Conservation (phyloP, 1,140 invertebrate species). For the Hestina assimilis region DNA sequence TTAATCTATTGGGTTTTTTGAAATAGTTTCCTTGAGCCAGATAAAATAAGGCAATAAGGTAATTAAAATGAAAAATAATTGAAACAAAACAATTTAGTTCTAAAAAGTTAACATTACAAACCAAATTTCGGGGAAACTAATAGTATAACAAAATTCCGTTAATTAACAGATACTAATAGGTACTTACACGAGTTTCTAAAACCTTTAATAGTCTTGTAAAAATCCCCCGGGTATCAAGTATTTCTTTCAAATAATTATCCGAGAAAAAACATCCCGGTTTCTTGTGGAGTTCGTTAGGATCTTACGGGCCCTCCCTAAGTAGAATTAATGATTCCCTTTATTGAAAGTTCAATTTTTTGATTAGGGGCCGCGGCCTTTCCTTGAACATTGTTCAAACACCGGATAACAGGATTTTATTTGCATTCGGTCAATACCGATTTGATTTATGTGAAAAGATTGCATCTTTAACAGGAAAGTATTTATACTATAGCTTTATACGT, state of each 20-base stretch:
- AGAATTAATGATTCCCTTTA: constrained; percentile 77
- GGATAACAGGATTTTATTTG: constrained; percentile 73
- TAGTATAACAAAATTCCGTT: no score
- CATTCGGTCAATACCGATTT: constrained; percentile 64
- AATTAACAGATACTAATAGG: no score
- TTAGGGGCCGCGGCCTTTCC: constrained; percentile 56
- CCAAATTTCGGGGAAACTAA: no score
- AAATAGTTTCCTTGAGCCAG: no score
- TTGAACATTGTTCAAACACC: constrained; percentile 68
- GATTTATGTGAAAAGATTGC: constrained; percentile 34
- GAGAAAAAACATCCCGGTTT: constrained; percentile 69
- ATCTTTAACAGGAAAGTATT: not conserved
- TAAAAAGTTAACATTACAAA: no score
- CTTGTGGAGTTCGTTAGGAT: constrained; percentile 73
- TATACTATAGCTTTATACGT: no score
- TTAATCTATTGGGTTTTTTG: no score
- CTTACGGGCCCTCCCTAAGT: constrained; percentile 66
- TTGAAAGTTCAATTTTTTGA: constrained; percentile 77
- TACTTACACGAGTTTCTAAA: constrained; percentile 17
- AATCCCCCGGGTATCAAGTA: constrained; percentile 42
- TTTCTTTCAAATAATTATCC: constrained; percentile 75
- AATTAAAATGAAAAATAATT: no score
- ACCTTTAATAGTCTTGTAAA: constrained; percentile 37
- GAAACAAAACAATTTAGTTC: no score
- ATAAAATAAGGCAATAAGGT: no score